Percentiles rank a stretch among this genome's conserved stretches.
phyloP scores from a whole-genome alignment of 2,888 invertebrate species.

The Agrotis clavis region DNA sequence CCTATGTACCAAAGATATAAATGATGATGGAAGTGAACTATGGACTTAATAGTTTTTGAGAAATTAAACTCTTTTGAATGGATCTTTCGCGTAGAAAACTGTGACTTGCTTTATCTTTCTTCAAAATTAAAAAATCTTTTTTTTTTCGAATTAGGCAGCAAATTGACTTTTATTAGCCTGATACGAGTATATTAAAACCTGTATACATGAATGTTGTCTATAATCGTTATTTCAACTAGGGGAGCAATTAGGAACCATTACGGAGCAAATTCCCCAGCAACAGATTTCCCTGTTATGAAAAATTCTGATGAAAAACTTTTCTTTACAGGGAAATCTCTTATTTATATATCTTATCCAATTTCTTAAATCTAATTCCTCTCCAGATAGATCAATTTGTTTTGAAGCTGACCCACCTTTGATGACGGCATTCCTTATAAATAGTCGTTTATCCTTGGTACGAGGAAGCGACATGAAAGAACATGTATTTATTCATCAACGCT shows the following conservation, averaged over 20 bases:
- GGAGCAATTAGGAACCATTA: too few species aligned
- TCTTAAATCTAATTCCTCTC: slow-evolving; percentile 17
- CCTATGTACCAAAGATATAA: background rate
- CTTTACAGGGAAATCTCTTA: too few species aligned
- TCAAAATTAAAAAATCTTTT: background rate
- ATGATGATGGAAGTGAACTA: background rate
- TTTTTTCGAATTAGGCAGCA: background rate
- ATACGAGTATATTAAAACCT: too few species aligned
- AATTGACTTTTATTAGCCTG: background rate
- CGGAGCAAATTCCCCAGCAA: background rate
- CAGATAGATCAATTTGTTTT: slow-evolving; percentile 67
- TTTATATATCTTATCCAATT: slow-evolving; percentile 48
- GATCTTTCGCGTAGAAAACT: too few species aligned
- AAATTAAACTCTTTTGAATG: background rate
- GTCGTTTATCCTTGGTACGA: slow-evolving; percentile 59
- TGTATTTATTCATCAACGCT: slow-evolving; percentile 62
- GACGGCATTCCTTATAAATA: slow-evolving; percentile 67
- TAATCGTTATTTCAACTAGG: too few species aligned
- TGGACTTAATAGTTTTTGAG: background rate
- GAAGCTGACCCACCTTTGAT: slow-evolving; percentile 68
- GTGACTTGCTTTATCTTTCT: background rate
- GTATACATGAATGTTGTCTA: too few species aligned
- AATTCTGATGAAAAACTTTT: background rate
- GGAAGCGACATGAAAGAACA: slow-evolving; percentile 58
- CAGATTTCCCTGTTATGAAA: background rate